Base-by-base conservation (phyloP, 2,888 invertebrate species). In the Chironomus riparius region DNA sequence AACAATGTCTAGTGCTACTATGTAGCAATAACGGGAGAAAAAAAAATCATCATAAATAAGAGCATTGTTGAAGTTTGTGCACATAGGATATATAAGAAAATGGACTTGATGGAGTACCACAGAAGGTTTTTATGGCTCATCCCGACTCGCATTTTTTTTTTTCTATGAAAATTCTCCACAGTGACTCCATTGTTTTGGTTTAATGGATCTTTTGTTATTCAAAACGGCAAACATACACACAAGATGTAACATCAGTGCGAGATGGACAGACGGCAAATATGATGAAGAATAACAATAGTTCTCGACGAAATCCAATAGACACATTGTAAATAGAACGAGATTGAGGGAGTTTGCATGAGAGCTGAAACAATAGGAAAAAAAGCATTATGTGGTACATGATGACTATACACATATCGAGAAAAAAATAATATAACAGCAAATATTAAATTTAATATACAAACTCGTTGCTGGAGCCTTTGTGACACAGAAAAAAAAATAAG, bases 131-230 rank as follows among this genome's bases (percentile, higher is more conserved):
- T 65, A 65, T 65, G 18, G 21, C 24, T 65, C 65, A 4, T 24
- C 21, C 65, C 21, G 13, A 7, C 65, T 65, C 18, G 7, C 13
- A 65, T 24, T 65, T 65, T 18, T 65, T 24, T 65, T 65, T 18
- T 65, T 12, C 62, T 24, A 65, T n/a, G n/a, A 12, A 65, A 21
- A 7, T 24, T 22, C 22, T 24, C 15, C 21, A 22, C 62, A 65
- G 3, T 21, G 3, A 7, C 62, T 65, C 65, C 21, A 65, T 65
- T 65, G 65, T 65, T 65, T 21, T 13, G 18, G 21, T 24, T 65
- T 65, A 65, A 65, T 65, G 65, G 65, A 65, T 65, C 65, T 65
- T 65, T 65, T 65, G 65, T 65, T 65, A 65, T 65, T 38, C 10
- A 10, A 38, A 38, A 38, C 38, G 38, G 38, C 38, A 38, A 38